phyloP scores from a whole-genome alignment of 2,113 vertebrate species.

The Arvicanthis niloticus region DNA sequence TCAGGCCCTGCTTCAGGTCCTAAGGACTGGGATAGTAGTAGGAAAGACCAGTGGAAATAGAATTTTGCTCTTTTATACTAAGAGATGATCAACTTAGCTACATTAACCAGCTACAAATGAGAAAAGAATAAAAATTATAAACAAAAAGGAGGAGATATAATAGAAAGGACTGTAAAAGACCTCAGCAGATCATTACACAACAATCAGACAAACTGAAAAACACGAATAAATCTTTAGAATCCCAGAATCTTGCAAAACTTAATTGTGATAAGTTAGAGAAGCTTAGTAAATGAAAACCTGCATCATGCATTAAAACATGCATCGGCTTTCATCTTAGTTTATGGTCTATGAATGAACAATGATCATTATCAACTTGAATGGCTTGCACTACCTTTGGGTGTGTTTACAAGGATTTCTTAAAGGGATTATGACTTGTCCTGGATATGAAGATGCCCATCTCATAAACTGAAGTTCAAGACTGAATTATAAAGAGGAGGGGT shows the following conservation, averaged over 20 bases:
- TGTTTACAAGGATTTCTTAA: background rate
- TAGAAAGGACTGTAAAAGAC: background rate
- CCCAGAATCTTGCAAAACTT: background rate
- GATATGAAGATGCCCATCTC: no score
- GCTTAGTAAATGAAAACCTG: background rate
- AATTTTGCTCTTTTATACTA: background rate
- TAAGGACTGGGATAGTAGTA: background rate
- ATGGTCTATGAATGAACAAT: accelerated
- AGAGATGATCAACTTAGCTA: background rate
- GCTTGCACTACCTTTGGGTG: background rate
- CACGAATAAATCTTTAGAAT: background rate
- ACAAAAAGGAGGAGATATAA: background rate
- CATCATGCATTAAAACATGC: background rate
- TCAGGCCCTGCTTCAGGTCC: background rate
- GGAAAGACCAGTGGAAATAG: background rate
- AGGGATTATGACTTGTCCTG: background rate
- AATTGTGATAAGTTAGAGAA: background rate
- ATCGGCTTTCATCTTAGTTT: background rate
- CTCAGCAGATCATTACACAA: background rate
- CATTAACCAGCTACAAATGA: background rate
- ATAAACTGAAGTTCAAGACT: background rate
- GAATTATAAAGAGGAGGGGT: no score
- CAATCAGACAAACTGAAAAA: background rate
- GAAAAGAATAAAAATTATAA: background rate
- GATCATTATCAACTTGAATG: background rate